Evolutionary conservation across 2,113 vertebrate genomes (phyloP), one percentile per base, ranked within the genome.

Genomic region (Grammomys surdaster): DNA sequence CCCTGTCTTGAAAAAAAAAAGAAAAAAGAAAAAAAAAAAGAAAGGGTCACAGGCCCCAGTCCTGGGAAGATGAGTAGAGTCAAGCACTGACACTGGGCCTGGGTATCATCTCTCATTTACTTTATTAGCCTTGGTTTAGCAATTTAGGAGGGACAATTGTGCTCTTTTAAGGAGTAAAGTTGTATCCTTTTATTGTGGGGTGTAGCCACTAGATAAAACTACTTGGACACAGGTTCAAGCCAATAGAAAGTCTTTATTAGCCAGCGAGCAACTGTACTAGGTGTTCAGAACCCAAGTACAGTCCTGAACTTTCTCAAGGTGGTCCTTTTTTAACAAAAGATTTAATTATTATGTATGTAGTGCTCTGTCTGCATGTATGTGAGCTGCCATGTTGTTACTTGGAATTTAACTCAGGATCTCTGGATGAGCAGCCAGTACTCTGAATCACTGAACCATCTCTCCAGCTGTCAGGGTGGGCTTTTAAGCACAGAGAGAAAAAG

Each of bases 161-260:
- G 33, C 65, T 94, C 58, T 85, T 89, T 93, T 67, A 77, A 92
- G 4, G 36, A 90, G 13, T 58, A 96, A 90, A 20, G 58, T 89
- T 93, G 91, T 90, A 60, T 16, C 36, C 19, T 85, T 89, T 67
- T 33, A 24, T 86, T 0, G 20, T 60, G 54, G 12, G 17, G 19
- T n/a, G 33, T 58, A 58, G 36, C 36, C n/a, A 82, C 78, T 20
- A 81, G 80, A 82, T 13, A 82, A 82, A n/a, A 82, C 5, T 22
- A 60, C 80, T 43, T 40, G 13, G 56, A 28, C n/a, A 82, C 22
- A 24, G 19, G 19, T 81, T 80, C 33, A 56, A 80, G 77, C 48
- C 33, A 82, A 60, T 60, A 60, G 56, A 60, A 82, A 82, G 56
- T 26, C 12, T 28, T 60, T 40, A 60, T 63, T 63, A 84, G n/a